Conservation (phyloP, 2,888 invertebrate species). For the Volucella zonaria region DNA sequence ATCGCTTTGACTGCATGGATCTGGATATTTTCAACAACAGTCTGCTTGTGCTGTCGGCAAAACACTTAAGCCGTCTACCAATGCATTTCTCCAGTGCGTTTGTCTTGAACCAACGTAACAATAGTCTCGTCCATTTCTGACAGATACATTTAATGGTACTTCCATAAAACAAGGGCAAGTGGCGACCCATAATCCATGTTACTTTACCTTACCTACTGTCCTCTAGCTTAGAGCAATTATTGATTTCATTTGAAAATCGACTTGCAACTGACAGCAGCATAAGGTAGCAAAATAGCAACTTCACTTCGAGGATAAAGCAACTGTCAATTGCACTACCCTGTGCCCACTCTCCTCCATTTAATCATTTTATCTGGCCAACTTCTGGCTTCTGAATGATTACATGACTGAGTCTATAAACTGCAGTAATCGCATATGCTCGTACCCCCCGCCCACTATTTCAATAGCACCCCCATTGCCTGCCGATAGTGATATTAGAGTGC, state of each 20-base stretch:
- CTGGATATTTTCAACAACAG: not conserved
- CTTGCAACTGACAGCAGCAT: conserved; percentile 44
- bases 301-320: not conserved
- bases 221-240: conserved; percentile 48
- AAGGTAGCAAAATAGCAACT: not conserved
- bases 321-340: not conserved
- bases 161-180: conserved; percentile 15
- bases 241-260: conserved; percentile 49
- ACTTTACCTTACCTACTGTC: not conserved
- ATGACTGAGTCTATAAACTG: conserved; percentile 41
- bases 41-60: conserved; percentile 25
- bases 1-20: conserved; percentile 1
- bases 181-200: conserved; percentile 25
- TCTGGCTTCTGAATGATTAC: conserved; percentile 37
- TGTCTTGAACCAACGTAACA: conserved; percentile 16
- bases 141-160: not conserved
- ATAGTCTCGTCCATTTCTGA: conserved; percentile 31
- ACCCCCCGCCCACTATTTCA: conserved; percentile 20
- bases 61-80: not conserved
- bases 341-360: conserved; percentile 27
- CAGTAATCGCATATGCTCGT: conserved; percentile 15
- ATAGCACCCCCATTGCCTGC: conserved; percentile 45
- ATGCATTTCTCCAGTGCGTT: conserved; percentile 9
- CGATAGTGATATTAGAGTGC: conserved; percentile 20
- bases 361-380: conserved; percentile 54